Conservation (phyloP, 2,797 vertebrate genomes). For the Ptychadena robeensis region DNA sequence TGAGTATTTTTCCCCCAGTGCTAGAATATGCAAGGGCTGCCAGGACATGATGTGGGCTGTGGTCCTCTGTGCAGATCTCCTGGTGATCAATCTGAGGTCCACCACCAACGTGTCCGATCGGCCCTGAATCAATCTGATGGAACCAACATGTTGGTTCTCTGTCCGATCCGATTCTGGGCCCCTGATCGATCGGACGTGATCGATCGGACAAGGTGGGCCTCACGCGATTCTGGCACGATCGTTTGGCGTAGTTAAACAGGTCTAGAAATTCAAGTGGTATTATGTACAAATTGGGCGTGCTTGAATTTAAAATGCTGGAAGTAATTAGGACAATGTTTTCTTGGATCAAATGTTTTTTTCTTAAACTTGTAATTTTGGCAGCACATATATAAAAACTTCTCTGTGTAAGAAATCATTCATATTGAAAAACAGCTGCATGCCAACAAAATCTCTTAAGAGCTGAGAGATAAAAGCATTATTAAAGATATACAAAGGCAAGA, state of each 20-base stretch:
- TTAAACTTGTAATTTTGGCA: slow-evolving; percentile 67
- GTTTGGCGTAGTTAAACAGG: slow-evolving; percentile 61
- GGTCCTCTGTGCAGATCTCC: too few species aligned
- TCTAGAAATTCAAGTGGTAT: slow-evolving; percentile 62
- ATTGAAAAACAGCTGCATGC: slow-evolving; percentile 71
- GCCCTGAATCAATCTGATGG: too few species aligned
- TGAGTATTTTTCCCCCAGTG: too few species aligned
- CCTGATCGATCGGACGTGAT: too few species aligned
- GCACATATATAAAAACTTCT: slow-evolving; percentile 77
- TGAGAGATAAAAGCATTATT: slow-evolving; percentile 71
- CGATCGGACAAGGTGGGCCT: too few species aligned
- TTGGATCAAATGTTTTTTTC: slow-evolving; percentile 68
- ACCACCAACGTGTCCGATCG: too few species aligned
- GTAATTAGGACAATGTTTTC: slow-evolving; percentile 73
- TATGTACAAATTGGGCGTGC: slow-evolving; percentile 69
- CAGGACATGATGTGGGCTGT: too few species aligned
- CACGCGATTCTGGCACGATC: too few species aligned
- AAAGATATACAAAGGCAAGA: slow-evolving; percentile 68
- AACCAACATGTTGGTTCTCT: too few species aligned
- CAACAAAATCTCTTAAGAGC: slow-evolving; percentile 72
- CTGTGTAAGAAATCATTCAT: slow-evolving; percentile 65
- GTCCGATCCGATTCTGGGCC: too few species aligned
- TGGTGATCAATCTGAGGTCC: too few species aligned
- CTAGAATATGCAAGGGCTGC: too few species aligned
- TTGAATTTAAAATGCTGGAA: slow-evolving; percentile 71